A percentile compares a stretch with the other conserved stretches of the same genome.
Conservation (phyloP, 2,113 vertebrate genomes). For the Pristiophorus japonicus region DNA sequence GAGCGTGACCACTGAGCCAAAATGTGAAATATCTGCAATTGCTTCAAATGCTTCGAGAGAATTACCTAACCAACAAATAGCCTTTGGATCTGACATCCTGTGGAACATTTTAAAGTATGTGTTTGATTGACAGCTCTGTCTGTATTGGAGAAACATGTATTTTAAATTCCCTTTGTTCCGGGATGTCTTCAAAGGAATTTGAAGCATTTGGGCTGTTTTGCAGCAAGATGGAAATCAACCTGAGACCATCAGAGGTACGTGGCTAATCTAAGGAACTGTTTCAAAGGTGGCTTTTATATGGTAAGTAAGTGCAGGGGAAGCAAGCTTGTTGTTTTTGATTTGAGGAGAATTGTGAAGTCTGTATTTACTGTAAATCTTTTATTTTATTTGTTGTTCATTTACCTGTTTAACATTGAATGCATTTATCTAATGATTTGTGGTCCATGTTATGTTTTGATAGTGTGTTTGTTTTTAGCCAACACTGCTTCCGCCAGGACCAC, state of each 20-base stretch:
- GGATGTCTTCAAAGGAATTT: no score
- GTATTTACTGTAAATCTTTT: neutral
- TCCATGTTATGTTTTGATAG: neutral
- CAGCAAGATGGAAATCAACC: neutral
- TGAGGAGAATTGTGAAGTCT: neutral
- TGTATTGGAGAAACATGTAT: no score
- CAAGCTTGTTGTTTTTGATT: neutral
- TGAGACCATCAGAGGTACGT: neutral
- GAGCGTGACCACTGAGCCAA: no score
- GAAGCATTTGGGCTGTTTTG: no score
- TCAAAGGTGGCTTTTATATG: neutral
- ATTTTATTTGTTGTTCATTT: neutral
- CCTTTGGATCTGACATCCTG: no score
- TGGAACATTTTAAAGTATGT: no score
- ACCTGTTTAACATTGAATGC: neutral
- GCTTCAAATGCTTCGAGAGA: neutral
- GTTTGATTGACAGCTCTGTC: no score
- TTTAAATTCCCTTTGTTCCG: no score
- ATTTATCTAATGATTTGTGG: neutral
- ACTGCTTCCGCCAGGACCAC: no score
- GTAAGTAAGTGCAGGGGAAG: neutral
- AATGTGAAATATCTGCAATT: no score
- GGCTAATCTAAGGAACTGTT: neutral
- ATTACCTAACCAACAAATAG: no score
- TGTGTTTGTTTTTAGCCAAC: neutral